Conservation (phyloP, 2,113 vertebrate species). For the Callospermophilus lateralis region DNA sequence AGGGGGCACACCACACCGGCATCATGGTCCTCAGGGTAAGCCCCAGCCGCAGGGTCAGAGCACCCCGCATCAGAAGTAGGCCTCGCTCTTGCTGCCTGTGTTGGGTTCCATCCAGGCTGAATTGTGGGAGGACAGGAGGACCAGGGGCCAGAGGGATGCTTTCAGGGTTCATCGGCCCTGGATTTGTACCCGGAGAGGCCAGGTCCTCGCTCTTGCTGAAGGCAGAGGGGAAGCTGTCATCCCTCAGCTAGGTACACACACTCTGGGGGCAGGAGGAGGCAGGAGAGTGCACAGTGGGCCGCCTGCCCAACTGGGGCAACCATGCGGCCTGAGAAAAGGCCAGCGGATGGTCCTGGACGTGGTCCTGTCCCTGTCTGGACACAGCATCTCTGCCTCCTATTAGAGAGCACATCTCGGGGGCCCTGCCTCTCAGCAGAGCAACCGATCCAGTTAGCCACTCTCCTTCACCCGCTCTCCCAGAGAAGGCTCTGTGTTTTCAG, state of each 20-base stretch:
- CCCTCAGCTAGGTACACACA: background rate
- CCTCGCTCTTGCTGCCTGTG: background rate
- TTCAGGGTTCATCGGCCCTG: background rate
- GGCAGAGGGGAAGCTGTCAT: background rate
- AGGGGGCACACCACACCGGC: too few species aligned
- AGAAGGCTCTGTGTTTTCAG: background rate
- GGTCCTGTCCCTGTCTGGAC: too few species aligned
- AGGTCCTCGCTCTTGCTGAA: background rate
- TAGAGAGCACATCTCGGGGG: background rate
- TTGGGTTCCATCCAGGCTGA: background rate
- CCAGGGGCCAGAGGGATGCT: background rate
- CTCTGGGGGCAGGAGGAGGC: background rate
- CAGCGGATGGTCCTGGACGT: background rate
- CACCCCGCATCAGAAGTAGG: background rate
- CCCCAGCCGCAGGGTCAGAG: background rate
- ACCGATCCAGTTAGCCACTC: background rate
- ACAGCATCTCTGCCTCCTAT: background rate
- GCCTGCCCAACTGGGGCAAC: background rate
- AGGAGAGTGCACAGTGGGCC: rapidly evolving
- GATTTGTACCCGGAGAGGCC: background rate
- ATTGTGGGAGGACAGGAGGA: rapidly evolving
- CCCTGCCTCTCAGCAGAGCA: background rate
- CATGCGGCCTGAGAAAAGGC: background rate
- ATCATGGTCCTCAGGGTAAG: background rate
- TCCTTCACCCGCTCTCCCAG: background rate